Conservation (phyloP, 2,888 invertebrate genomes). For the Lochmaea crataegi region DNA sequence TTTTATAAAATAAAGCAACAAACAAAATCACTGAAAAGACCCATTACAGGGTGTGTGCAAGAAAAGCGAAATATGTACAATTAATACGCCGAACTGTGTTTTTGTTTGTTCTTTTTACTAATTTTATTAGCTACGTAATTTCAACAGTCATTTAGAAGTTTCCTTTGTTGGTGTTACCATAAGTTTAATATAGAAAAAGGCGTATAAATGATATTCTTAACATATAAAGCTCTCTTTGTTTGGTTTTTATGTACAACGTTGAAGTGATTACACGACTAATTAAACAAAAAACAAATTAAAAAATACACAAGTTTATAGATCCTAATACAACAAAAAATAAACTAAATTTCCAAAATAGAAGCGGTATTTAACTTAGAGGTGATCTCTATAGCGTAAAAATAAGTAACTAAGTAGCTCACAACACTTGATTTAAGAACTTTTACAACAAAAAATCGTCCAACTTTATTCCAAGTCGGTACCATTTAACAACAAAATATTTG, state of each 20-base stretch:
- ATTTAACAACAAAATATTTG: background rate
- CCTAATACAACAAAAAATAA: background rate
- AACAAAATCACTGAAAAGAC: no score
- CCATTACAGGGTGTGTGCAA: no score
- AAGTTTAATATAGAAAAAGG: slow-evolving; percentile 29
- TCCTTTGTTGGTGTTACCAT: background rate
- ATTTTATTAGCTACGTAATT: background rate
- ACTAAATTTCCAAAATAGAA: background rate
- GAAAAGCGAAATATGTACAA: background rate
- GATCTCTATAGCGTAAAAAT: no score
- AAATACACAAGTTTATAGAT: background rate
- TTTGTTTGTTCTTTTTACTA: background rate
- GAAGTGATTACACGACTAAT: slow-evolving; percentile 6
- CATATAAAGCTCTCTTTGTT: slow-evolving; percentile 31
- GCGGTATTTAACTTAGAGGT: background rate
- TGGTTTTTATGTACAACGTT: slow-evolving; percentile 18
- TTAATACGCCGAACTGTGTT: background rate
- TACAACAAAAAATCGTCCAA: background rate
- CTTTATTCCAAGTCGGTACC: no score
- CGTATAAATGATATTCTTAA: slow-evolving; percentile 28
- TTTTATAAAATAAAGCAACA: no score
- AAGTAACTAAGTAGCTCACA: slow-evolving; percentile 12
- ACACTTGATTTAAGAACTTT: slow-evolving; percentile 7
- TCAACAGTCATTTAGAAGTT: no score
- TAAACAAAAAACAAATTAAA: background rate